A percentile compares a stretch with the other conserved stretches of the same genome.
phyloP scores from a whole-genome alignment of 1,140 invertebrate species.

The fruit fly (Drosophila melanogaster) region Release_6_plus_ISO1_MT NT_037436.4:444001-444500 shows the following conservation, averaged over 20 bases:
- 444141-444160: conserved; percentile 57
- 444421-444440: background rate
- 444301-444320: conserved; percentile 97
- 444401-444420: background rate
- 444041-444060: conserved; percentile 76
- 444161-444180: conserved; percentile 60
- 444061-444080: conserved; percentile 85
- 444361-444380: conserved; percentile 86
- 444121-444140: conserved; percentile 95
- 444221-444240: conserved; percentile 88
- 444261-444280: conserved; percentile 92
- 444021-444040: conserved; percentile 67
- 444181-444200: conserved; percentile 25
- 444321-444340: conserved; percentile 92
- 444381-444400: background rate
- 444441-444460: background rate
- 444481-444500: conserved; percentile 72
- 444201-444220: conserved; percentile 13
- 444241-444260: conserved; percentile 95
- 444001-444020: conserved; percentile 80
- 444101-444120: conserved; percentile 91
- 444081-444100: conserved; percentile 87
- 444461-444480: conserved; percentile 40
- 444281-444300: conserved; percentile 94
- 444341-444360: conserved; percentile 93